These are phyloP conservation scores for Neoniphon sammara DNA, from an alignment of 2,797 vertebrate species.

Conservation along the genomic window DNA sequence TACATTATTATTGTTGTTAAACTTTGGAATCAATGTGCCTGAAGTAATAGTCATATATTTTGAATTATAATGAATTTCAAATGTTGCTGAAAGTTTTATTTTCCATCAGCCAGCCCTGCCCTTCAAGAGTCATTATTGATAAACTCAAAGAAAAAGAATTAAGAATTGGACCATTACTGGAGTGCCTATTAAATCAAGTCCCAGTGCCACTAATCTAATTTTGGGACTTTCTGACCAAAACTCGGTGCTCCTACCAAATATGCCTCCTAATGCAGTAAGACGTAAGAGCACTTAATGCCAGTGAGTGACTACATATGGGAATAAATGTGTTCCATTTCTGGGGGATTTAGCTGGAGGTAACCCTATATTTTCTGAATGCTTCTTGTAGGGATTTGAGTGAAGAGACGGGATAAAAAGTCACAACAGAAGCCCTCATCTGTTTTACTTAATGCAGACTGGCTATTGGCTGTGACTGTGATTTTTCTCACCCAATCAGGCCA, in stretches of 20 bases:
- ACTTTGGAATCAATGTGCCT: neutral
- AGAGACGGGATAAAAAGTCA: conserved; percentile 42
- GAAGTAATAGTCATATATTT: neutral
- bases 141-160: conserved; percentile 20
- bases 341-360: conserved; percentile 76
- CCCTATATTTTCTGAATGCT: conserved; percentile 71
- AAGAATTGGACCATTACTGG: conserved; percentile 26
- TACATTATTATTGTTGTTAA: neutral
- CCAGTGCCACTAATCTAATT: conserved; percentile 62
- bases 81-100: neutral
- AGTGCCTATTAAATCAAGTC: conserved; percentile 44
- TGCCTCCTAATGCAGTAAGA: conserved; percentile 57
- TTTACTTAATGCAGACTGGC: conserved; percentile 56
- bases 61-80: neutral
- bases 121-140: neutral
- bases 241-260: conserved; percentile 60
- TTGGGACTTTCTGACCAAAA: conserved; percentile 52
- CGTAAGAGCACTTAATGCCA: conserved; percentile 64
- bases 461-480: conserved; percentile 50
- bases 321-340: conserved; percentile 76
- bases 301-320: conserved; percentile 76
- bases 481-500: conserved; percentile 62
- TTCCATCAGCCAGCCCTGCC: neutral
- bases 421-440: conserved; percentile 55
- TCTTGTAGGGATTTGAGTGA: conserved; percentile 51